phyloP scores from a whole-genome alignment of 2,797 vertebrate genomes.

The Botia kubotai region DNA sequence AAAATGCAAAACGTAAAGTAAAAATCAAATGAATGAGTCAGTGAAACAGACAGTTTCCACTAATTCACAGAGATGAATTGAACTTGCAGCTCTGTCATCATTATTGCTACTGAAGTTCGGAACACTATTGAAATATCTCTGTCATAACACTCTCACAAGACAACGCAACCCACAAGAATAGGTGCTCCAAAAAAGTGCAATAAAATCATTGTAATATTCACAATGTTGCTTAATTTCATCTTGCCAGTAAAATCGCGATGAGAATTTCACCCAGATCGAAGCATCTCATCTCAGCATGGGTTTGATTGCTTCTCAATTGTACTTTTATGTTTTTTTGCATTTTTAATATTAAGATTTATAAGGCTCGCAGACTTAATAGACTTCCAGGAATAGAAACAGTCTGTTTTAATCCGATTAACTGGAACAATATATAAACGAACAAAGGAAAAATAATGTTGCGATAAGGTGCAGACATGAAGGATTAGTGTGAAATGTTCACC shows the following conservation, averaged over 20 bases:
- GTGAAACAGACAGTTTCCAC: background rate
- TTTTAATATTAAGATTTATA: slow-evolving; percentile 24
- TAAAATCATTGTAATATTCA: background rate
- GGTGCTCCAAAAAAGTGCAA: background rate
- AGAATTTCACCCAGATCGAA: background rate
- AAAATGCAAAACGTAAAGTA: too few species aligned
- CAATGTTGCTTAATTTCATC: background rate
- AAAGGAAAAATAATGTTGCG: slow-evolving; percentile 14
- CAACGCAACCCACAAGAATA: too few species aligned
- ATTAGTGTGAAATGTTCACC: background rate
- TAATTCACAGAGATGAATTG: background rate
- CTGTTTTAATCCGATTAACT: slow-evolving; percentile 30
- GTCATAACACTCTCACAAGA: too few species aligned
- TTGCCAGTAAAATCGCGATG: background rate
- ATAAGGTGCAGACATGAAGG: slow-evolving; percentile 26
- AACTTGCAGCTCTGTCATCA: too few species aligned
- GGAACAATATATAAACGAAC: slow-evolving; percentile 22
- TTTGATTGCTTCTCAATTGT: slow-evolving; percentile 38
- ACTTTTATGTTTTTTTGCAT: slow-evolving; percentile 23
- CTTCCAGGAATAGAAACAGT: slow-evolving; percentile 4
- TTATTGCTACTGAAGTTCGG: background rate
- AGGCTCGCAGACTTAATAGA: slow-evolving; percentile 13
- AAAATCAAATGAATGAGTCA: too few species aligned
- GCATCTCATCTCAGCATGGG: slow-evolving; percentile 1
- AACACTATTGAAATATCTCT: background rate